phyloP scores from a whole-genome alignment of 1,140 invertebrate species.

The Pogonognathellus flavescens region DNA sequence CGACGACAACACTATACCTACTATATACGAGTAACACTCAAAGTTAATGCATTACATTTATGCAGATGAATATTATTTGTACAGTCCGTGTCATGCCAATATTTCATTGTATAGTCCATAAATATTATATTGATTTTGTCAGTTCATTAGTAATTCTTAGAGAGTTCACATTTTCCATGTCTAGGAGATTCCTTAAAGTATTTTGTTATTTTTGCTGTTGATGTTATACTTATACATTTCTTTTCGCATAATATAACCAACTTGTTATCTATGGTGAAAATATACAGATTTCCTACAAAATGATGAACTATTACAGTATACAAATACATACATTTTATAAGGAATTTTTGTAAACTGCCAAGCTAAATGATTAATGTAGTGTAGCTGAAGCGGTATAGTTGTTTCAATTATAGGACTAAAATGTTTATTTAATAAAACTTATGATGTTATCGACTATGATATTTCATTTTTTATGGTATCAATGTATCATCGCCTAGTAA shows the following conservation, averaged over 20 bases:
- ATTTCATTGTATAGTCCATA: too few relatives aligned
- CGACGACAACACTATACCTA: too few relatives aligned
- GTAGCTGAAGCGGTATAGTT: slow-evolving; percentile 6
- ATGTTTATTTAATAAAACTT: not conserved
- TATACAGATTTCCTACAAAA: too few relatives aligned
- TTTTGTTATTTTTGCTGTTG: slow-evolving; percentile 5
- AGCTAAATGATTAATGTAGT: slow-evolving; percentile 15
- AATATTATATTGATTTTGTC: too few relatives aligned
- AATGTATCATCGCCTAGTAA: too few relatives aligned
- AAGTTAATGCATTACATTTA: too few relatives aligned
- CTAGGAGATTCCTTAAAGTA: not conserved
- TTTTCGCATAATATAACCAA: not conserved
- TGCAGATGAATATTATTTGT: too few relatives aligned
- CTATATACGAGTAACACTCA: too few relatives aligned
- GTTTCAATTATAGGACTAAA: slow-evolving; percentile 4
- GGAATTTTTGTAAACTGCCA: slow-evolving; percentile 13
- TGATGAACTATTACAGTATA: not conserved
- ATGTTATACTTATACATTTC: not conserved
- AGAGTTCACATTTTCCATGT: too few relatives aligned
- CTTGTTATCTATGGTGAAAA: too few relatives aligned
- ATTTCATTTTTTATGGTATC: not conserved
- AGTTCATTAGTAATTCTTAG: too few relatives aligned
- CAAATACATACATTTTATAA: slow-evolving; percentile 13
- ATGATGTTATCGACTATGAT: not conserved
- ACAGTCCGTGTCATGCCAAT: too few relatives aligned